These are phyloP conservation scores for Cladopsammia gracilis DNA, from an alignment of 64 coral and sea anemone species.

Conservation along the genomic window DNA sequence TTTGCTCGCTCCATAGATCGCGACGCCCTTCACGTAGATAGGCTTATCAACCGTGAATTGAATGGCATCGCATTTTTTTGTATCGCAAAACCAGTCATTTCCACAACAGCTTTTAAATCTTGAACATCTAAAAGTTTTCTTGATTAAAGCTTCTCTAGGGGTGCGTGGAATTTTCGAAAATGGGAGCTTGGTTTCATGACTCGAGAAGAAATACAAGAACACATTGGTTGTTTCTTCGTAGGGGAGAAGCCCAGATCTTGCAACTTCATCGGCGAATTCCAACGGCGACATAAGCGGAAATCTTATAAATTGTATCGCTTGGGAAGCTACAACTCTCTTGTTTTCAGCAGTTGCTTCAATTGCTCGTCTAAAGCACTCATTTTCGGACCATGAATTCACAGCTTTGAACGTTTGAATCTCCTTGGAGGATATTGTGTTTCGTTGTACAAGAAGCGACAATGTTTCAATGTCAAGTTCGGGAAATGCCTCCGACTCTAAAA, in stretches of 20 bases:
- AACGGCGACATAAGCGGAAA: conserved; percentile 88
- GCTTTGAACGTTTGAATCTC: conserved; percentile 81
- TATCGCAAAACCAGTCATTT: conserved; percentile 95
- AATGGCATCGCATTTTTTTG: conserved; percentile 88
- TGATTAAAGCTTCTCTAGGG: conserved; percentile 27
- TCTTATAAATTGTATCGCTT: conserved; percentile 83
- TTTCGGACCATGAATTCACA: conserved; percentile 75
- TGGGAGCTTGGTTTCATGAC: conserved; percentile 69
- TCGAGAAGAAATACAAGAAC: conserved; percentile 89
- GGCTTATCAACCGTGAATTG: conserved; percentile 81
- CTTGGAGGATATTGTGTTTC: conserved; percentile 69
- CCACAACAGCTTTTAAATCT: conserved; percentile 93
- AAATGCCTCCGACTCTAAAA: conserved; percentile 86
- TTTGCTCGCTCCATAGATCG: conserved; percentile 84
- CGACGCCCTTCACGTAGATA: conserved; percentile 77
- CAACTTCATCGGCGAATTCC: conserved; percentile 93
- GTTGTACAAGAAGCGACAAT: conserved; percentile 59
- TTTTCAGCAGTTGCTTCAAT: conserved; percentile 68
- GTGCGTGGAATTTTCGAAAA: conserved; percentile 75
- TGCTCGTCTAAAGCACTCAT: conserved; percentile 58
- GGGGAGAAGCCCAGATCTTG: conserved; percentile 75
- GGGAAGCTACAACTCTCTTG: conserved; percentile 67
- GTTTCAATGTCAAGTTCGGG: conserved; percentile 79
- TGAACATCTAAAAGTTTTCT: conserved; percentile 74
- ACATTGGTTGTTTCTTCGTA: conserved; percentile 90